These are phyloP conservation scores for Blera fallax DNA, from an alignment of 2,888 invertebrate species.

Conservation along the genomic window DNA sequence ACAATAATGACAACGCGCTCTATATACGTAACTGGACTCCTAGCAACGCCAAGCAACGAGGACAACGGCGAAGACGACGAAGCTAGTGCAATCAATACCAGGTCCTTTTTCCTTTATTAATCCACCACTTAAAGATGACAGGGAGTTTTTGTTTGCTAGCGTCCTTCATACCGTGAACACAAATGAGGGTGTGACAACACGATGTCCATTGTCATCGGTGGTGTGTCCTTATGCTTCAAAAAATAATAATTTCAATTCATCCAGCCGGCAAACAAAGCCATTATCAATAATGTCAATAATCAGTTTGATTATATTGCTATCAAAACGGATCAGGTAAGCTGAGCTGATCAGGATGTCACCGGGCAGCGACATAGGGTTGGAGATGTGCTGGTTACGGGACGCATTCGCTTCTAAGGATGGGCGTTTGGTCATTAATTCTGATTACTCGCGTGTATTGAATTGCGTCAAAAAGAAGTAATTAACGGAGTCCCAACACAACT, in stretches of 20 bases:
- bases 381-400: conserved; percentile 1
- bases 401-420: conserved; percentile 31
- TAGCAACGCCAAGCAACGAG: conserved; percentile 32
- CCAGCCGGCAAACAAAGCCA: conserved; percentile 71
- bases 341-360: conserved; percentile 69
- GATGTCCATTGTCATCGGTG: conserved; percentile 60
- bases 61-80: conserved; percentile 1
- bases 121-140: conserved; percentile 72
- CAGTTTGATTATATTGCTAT: conserved; percentile 69
- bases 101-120: conserved; percentile 68
- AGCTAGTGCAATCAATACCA: conserved; percentile 66
- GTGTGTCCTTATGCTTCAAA: conserved; percentile 69
- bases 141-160: conserved; percentile 65
- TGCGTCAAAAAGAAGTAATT: conserved; percentile 49
- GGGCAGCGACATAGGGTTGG: background rate
- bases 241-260: conserved; percentile 71
- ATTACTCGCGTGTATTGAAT: conserved; percentile 70
- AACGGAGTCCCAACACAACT: conserved; percentile 17
- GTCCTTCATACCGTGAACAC: conserved; percentile 64
- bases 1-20: conserved; percentile 67
- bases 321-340: conserved; percentile 69
- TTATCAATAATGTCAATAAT: conserved; percentile 72
- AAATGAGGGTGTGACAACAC: conserved; percentile 71
- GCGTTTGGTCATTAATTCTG: conserved; percentile 66
- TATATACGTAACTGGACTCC: conserved; percentile 30